Percentiles rank a stretch among this genome's conserved stretches.
Conservation (phyloP, 2,888 invertebrate species). For the Xanthia togata region DNA sequence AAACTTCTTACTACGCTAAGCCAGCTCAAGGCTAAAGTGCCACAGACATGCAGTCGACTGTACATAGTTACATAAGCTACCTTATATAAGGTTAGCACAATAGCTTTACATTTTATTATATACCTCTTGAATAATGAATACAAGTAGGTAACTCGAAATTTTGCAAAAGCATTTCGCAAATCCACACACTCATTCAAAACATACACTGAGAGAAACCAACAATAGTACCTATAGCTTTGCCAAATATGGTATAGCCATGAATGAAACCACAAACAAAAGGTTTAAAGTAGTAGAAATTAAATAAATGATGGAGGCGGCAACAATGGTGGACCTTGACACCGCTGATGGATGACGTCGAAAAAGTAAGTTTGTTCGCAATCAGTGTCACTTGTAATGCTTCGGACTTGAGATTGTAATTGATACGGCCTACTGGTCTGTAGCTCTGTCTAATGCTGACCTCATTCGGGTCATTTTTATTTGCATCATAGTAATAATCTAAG, state of each 20-base stretch:
- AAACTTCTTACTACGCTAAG: background rate
- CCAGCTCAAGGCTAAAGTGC: too few relatives aligned
- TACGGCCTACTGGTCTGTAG: constrained; percentile 54
- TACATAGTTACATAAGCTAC: background rate
- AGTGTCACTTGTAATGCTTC: constrained; percentile 63
- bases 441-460: constrained; percentile 52
- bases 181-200: constrained; percentile 32
- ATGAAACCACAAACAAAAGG: constrained; percentile 58
- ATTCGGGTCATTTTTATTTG: constrained; percentile 25
- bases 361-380: constrained; percentile 40
- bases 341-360: constrained; percentile 57
- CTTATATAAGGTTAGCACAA: background rate
- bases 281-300: constrained; percentile 45
- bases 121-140: background rate
- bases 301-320: constrained; percentile 48
- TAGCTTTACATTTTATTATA: background rate
- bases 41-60: background rate
- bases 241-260: constrained; percentile 36
- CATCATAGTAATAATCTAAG: constrained; percentile 9
- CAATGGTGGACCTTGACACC: constrained; percentile 68
- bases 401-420: constrained; percentile 53
- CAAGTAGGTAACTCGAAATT: background rate
- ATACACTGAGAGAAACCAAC: constrained; percentile 9
- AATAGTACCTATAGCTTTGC: constrained; percentile 15
- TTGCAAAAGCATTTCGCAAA: constrained; percentile 20